These are phyloP conservation scores for Epinephelus lanceolatus DNA, from an alignment of 2,113 vertebrate genomes.

Conservation along the genomic window DNA sequence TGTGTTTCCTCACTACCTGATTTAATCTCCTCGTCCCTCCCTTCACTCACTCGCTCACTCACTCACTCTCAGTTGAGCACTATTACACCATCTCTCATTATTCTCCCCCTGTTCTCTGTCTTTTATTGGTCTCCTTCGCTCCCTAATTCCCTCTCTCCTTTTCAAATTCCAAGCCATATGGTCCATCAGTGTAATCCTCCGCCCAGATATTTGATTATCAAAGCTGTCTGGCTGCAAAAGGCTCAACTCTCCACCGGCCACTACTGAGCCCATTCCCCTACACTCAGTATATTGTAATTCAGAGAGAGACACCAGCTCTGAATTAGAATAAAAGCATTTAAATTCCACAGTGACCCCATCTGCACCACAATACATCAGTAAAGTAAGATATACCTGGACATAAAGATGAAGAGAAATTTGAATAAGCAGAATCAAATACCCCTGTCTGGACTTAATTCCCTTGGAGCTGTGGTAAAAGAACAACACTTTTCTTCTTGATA, in stretches of 20 bases:
- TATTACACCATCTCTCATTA: constrained; percentile 29
- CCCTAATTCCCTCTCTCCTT: constrained; percentile 47
- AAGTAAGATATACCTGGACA: background rate
- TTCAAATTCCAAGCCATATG: constrained; percentile 58
- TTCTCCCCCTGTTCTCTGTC: constrained; percentile 29
- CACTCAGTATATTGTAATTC: constrained; percentile 63
- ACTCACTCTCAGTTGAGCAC: constrained; percentile 7
- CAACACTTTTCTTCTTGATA: background rate
- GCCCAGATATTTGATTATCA: constrained; percentile 71
- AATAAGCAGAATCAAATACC: background rate
- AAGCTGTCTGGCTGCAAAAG: constrained; percentile 55
- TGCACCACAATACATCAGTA: constrained; percentile 25
- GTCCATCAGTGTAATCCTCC: constrained; percentile 61
- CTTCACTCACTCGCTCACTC: background rate
- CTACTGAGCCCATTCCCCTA: constrained; percentile 36
- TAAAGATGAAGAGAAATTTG: constrained; percentile 5
- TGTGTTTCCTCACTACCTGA: background rate
- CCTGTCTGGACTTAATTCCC: background rate
- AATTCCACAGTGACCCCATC: constrained; percentile 36
- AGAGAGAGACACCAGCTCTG: constrained; percentile 8
- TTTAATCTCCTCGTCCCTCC: background rate
- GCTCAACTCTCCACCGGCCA: constrained; percentile 34
- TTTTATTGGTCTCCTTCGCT: constrained; percentile 22
- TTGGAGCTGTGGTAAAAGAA: background rate
- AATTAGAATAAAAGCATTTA: constrained; percentile 48